A percentile compares a stretch with the other conserved stretches of the same genome.
These are phyloP conservation scores for Hydropsyche tenuis DNA, from an alignment of 1,140 invertebrate genomes.

Conservation along the genomic window DNA sequence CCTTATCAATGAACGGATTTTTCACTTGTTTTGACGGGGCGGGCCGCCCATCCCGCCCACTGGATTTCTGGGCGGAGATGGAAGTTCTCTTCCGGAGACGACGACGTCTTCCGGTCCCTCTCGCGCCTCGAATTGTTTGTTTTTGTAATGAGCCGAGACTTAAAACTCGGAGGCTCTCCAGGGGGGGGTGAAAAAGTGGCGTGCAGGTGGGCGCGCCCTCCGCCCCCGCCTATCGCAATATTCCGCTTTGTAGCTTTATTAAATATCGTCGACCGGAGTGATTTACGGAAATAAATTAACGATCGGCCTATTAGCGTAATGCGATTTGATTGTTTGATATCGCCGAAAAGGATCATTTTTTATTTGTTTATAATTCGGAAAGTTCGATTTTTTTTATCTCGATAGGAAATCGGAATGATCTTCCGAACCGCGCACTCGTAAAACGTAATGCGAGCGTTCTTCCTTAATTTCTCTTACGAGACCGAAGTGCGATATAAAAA, in stretches of 20 bases:
- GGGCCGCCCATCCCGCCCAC: not conserved
- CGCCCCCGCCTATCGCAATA: not conserved
- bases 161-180: not conserved
- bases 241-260: not conserved
- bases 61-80: not conserved
- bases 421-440: too few species aligned
- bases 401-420: too few species aligned
- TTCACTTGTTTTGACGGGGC: conserved; percentile 40
- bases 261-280: not conserved
- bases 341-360: too few species aligned
- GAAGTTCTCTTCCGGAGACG: not conserved
- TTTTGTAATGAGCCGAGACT: conserved; percentile 33
- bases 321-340: not conserved
- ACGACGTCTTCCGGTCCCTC: not conserved
- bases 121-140: conserved; percentile 32
- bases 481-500: not conserved
- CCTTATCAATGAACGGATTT: conserved; percentile 49
- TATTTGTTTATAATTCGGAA: not conserved
- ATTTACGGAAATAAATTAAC: conserved; percentile 12
- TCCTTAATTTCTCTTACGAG: not conserved
- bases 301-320: conserved; percentile 1
- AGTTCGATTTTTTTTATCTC: not conserved
- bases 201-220: not conserved
- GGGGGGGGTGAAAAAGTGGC: not conserved
- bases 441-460: too few species aligned